Base-by-base conservation (phyloP, 2,113 vertebrate genomes). In the Ahaetulla prasina region DNA sequence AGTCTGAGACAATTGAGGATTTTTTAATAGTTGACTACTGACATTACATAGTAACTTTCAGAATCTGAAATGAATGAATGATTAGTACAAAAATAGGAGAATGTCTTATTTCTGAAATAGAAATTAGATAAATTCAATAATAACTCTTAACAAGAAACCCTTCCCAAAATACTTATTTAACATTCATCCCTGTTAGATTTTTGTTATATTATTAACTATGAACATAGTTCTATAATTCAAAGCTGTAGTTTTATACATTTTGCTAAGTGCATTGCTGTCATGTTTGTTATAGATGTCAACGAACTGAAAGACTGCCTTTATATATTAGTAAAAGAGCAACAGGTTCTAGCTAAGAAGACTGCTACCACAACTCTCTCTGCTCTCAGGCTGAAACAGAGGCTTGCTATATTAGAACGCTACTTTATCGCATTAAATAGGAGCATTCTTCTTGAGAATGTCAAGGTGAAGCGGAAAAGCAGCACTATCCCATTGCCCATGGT, bases 381-480 rank as follows among this genome's bases (percentile, higher is more conserved):
- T 12, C 96, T 98, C 93, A 98, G 99, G 18, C 97, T 99, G 12
- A 98, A 99, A 90, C 99, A 99, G 97, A 98, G 99, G 63, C 98
- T 99, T 18, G 98, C 99, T 93, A 98, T 99, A 95, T 97, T 99
- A 96, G 99, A 99, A 92, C 98, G 99, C 12, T 99, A 99, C 89
- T 99, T 99, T 96, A 99, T 99, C 96, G 99, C 99, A 27, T 97
- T 99, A 93, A 99, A 98, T 95, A 98, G 99, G 97, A 98, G 98
- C 92, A 98, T 99, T 96, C 98, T 98, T 97, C 98, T 99, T 95
- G 99, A 99, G 91, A 99, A 98, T 25, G 98, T 98, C 95, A 98
- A 98, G 95, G 97, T 98, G 3, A 98, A 98, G 93, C 99, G 99
- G 98, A 99, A 98, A 96, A 98, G 97, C 94, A 97, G 96, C 92